Evolutionary conservation across 30 jellyfish, hydroid and myxozoan genomes (phyloP).

Genomic region (Cassiopea xamachana): DNA sequence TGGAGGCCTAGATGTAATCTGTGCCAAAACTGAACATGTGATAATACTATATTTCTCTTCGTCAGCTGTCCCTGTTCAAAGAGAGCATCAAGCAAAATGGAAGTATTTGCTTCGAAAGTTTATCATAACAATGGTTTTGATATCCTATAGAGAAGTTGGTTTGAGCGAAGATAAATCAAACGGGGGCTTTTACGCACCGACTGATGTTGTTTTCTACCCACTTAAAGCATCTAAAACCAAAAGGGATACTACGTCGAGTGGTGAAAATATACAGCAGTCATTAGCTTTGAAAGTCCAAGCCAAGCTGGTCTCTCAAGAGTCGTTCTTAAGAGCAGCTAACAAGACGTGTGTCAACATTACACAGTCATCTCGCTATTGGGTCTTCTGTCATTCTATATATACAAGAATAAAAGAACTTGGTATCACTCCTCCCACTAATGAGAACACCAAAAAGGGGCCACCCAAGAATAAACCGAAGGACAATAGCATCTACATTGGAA

Average conservation of each 20-base stretch:
- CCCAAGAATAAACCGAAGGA: background rate
- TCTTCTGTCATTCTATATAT: slow-evolving; percentile 13
- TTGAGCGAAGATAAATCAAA: slow-evolving; percentile 54
- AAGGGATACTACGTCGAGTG: slow-evolving; percentile 4
- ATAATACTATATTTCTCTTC: slow-evolving; percentile 15
- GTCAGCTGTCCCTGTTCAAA: slow-evolving; percentile 28
- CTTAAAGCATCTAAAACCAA: slow-evolving; percentile 21
- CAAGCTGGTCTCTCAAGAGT: slow-evolving; percentile 36
- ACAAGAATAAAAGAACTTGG: slow-evolving; percentile 47
- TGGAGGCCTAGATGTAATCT: slow-evolving; percentile 38
- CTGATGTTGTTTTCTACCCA: slow-evolving; percentile 70
- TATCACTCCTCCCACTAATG: slow-evolving; percentile 11
- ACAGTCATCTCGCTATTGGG: slow-evolving; percentile 29
- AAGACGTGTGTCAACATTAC: slow-evolving; percentile 27
- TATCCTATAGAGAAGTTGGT: slow-evolving; percentile 49
- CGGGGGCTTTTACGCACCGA: slow-evolving; percentile 65
- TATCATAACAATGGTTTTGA: slow-evolving; percentile 27
- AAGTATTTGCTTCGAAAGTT: slow-evolving; percentile 24
- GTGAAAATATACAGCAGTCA: background rate
- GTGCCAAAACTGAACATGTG: slow-evolving; percentile 23
- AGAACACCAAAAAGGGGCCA: slow-evolving; percentile 11
- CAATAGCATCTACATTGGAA: slow-evolving; percentile 18
- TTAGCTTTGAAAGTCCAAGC: slow-evolving; percentile 37
- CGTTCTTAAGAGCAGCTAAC: slow-evolving; percentile 48
- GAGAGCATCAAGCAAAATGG: slow-evolving; percentile 25